A percentile compares a stretch with the other conserved stretches of the same genome.
Evolutionary conservation across 2,797 vertebrate genomes (phyloP).

Genomic region (Lepus oiostolus): DNA sequence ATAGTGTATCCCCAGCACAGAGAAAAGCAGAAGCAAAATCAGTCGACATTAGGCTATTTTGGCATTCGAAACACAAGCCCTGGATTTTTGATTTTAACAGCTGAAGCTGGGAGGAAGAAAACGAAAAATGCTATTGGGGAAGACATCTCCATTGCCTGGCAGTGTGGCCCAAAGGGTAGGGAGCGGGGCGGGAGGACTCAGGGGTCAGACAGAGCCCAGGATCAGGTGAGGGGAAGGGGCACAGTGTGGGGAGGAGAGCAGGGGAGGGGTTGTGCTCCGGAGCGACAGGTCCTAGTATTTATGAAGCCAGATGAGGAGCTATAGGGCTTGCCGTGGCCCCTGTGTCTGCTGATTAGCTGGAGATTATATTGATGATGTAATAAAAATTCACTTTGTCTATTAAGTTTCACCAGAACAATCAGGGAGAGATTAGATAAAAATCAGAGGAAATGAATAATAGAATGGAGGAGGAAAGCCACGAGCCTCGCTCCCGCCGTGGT

Average conservation of each 20-base stretch:
- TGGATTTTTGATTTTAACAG: constrained; percentile 79
- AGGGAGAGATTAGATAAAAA: constrained; percentile 90
- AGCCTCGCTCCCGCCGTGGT: constrained; percentile 59
- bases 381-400: constrained; percentile 92
- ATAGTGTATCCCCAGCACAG: constrained; percentile 58
- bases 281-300: constrained; percentile 84
- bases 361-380: constrained; percentile 92
- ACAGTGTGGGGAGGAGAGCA: neutral
- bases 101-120: constrained; percentile 76
- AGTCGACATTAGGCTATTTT: constrained; percentile 78
- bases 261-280: neutral
- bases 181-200: neutral
- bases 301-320: constrained; percentile 84
- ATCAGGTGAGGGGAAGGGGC: constrained; percentile 12
- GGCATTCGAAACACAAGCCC: constrained; percentile 76
- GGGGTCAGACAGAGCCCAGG: neutral
- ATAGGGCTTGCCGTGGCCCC: constrained; percentile 84
- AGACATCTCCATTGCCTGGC: constrained; percentile 8
- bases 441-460: constrained; percentile 89
- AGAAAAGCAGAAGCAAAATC: constrained; percentile 72
- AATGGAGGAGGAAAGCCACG: constrained; percentile 81
- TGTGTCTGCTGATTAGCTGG: constrained; percentile 89
- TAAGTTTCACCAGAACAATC: constrained; percentile 89
- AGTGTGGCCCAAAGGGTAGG: neutral
- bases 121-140: constrained; percentile 76